A percentile compares a stretch with the other conserved stretches of the same genome.
phyloP scores from a whole-genome alignment of 2,888 invertebrate genomes.

The Tetrapedia diversipes region DNA sequence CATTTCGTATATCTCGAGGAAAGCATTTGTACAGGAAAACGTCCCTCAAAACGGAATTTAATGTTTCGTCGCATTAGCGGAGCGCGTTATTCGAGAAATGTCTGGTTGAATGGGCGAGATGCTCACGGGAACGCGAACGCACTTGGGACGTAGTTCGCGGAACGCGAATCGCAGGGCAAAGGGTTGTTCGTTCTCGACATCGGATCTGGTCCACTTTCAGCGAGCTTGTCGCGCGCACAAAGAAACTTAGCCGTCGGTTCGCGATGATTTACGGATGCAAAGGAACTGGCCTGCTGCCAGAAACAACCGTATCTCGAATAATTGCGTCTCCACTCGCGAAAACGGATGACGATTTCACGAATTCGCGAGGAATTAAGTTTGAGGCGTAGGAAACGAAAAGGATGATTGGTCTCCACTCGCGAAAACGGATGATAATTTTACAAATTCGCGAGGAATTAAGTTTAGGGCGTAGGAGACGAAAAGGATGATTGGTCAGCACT shows the following conservation, averaged over 20 bases:
- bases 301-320: constrained; percentile 72
- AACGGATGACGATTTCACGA: not conserved
- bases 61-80: constrained; percentile 32
- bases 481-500: too few relatives aligned
- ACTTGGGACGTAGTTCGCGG: not conserved
- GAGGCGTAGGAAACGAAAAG: not conserved
- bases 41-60: constrained; percentile 32
- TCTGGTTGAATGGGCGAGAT: not conserved
- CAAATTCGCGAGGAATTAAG: too few relatives aligned
- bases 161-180: constrained; percentile 6
- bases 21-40: constrained; percentile 10
- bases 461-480: too few relatives aligned
- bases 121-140: not conserved
- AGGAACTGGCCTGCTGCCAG: constrained; percentile 76
- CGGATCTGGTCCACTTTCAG: not conserved
- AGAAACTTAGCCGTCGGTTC: constrained; percentile 60
- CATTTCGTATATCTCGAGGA: constrained; percentile 27
- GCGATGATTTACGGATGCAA: constrained; percentile 73
- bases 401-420: too few relatives aligned
- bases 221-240: not conserved
- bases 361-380: too few relatives aligned
- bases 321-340: constrained; percentile 10
- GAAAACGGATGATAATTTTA: too few relatives aligned
- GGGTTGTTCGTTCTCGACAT: not conserved
- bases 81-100: constrained; percentile 11